Evolutionary conservation across 2,113 vertebrate species (phyloP).

Genomic region (Mus pahari): DNA sequence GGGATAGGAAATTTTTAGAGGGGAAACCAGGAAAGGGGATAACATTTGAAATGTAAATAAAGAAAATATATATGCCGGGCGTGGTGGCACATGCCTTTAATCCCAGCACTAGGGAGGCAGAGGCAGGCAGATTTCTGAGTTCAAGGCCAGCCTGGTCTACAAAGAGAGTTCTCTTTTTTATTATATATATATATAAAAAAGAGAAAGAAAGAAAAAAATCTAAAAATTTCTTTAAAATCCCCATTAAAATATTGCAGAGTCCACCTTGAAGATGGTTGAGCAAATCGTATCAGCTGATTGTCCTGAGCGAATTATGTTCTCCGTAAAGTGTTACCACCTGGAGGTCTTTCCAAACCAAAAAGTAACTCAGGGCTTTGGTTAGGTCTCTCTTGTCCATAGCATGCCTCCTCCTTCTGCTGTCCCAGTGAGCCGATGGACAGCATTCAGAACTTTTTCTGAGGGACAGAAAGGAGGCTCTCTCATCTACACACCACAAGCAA

Average conservation of each 20-base stretch:
- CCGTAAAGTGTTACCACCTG: background rate
- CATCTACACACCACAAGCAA: background rate
- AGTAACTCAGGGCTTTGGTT: background rate
- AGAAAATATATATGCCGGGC: too few species aligned
- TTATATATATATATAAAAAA: too few species aligned
- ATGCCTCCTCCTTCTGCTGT: background rate
- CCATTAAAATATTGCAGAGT: background rate
- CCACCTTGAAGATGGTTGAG: constrained; percentile 29
- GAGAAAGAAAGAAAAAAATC: too few species aligned
- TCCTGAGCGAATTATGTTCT: constrained; percentile 44
- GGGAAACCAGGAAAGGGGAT: too few species aligned
- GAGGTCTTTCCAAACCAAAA: constrained; percentile 49
- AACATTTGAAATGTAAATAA: too few species aligned
- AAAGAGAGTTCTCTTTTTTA: too few species aligned
- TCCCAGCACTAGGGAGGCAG: too few species aligned
- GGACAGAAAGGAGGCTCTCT: background rate
- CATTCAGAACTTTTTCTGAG: constrained; percentile 21
- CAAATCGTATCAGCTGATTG: constrained; percentile 51
- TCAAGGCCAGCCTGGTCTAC: too few species aligned
- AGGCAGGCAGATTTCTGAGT: too few species aligned
- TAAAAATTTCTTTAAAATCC: constrained; percentile 45
- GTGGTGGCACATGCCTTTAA: too few species aligned
- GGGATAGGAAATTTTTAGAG: too few species aligned
- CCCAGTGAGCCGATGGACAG: background rate
- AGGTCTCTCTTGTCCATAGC: background rate